These are phyloP conservation scores for Pollachius pollachius DNA, from an alignment of 2,113 vertebrate species.

Conservation along the genomic window DNA sequence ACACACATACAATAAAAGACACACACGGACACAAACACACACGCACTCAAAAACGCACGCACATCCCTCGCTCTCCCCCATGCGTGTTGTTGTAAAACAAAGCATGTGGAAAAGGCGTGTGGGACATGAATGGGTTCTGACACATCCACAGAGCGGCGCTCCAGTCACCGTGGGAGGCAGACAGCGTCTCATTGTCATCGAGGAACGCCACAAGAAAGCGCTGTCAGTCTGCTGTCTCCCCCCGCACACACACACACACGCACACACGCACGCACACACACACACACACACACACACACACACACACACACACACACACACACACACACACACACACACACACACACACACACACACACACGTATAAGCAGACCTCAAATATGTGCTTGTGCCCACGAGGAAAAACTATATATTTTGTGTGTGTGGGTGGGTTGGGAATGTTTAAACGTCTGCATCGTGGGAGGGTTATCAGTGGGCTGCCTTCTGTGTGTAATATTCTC, in stretches of 20 bases:
- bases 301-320: slow-evolving; percentile 13
- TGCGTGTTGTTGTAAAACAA: slow-evolving; percentile 1
- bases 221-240: slow-evolving; percentile 18
- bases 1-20: too few relatives aligned
- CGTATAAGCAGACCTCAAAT: slow-evolving; percentile 11
- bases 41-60: not conserved
- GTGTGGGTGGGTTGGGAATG: not conserved
- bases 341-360: slow-evolving; percentile 8
- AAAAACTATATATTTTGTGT: slow-evolving; percentile 29
- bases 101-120: slow-evolving; percentile 19
- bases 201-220: slow-evolving; percentile 39
- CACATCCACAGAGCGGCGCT: slow-evolving; percentile 26
- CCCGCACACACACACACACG: not conserved
- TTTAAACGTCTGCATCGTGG: not conserved
- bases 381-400: slow-evolving; percentile 30
- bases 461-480: too few relatives aligned
- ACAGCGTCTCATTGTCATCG: slow-evolving; percentile 26
- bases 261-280: not conserved
- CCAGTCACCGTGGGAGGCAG: slow-evolving; percentile 27
- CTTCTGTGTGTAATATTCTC: slow-evolving; percentile 37
- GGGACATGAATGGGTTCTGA: slow-evolving; percentile 39
- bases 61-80: not conserved
- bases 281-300: not conserved
- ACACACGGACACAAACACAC: not conserved
- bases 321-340: slow-evolving; percentile 10